Evolutionary conservation across 2,797 vertebrate genomes (phyloP), one percentile per base, ranked within the genome.

Genomic region (Okamejei kenojei): DNA sequence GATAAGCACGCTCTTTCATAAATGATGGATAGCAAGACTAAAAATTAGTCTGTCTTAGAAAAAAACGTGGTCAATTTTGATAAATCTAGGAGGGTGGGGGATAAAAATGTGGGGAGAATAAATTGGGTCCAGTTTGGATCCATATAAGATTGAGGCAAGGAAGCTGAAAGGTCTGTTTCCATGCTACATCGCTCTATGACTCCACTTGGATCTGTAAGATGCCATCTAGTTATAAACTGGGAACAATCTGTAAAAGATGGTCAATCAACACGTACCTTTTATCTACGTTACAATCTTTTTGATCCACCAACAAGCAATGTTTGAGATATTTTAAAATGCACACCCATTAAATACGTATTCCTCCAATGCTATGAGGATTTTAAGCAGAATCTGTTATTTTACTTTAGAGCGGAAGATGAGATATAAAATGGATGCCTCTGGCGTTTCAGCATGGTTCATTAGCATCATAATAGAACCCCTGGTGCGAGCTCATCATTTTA

Each of bases 351-450:
- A 21, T 32, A 35, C 63, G 32, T 68, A 68, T 29, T 88, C 78
- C 11, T 38, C 38, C 63, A 68, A 32, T 78, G 32, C 32, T 65
- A 2, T 17, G 32, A 7, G 78, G 32, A 79, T 79, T 79, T 17
- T 79, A 21, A 79, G 78, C 17, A 32, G 84, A 68, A 68, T 7
- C n/a, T 35, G 61, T 32, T 21, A 63, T 68, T 88, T 88, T 68
- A 35, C n/a, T 88, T 88, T 73, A 92, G 54, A 92, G 76, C 45
- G 35, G 90, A 54, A 71, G 71, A 73, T 17, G 71, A 92, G 71
- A 76, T 13, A 76, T 38, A 92, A 92, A 92, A 76, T 54, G 71
- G 90, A 76, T 74, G 35, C 68, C 65, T 91, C 35, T 91, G 90
- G 35, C 90, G 74, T 45, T 74, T 71, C 38, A 29, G 68, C 90